phyloP scores from a whole-genome alignment of 2,113 vertebrate species.

The Mandrillus leucophaeus region DNA sequence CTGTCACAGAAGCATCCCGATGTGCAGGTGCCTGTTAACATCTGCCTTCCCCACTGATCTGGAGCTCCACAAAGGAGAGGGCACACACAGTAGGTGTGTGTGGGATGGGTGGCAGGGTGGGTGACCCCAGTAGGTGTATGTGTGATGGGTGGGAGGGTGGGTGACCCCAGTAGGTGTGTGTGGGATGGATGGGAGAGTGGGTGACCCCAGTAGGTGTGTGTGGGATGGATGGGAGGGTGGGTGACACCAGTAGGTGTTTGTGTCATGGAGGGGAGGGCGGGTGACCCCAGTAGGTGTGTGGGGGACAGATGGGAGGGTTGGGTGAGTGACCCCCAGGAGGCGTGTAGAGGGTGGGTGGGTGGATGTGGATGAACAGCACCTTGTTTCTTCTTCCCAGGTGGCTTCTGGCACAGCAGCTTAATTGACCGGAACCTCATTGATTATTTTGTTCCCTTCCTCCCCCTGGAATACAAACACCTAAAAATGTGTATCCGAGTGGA shows the following conservation, averaged over 20 bases:
- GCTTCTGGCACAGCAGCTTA: slow-evolving; percentile 95
- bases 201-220: rapidly evolving
- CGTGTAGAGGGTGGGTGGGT: rapidly evolving
- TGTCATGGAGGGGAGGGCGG: too few species aligned
- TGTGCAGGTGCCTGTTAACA: rapidly evolving
- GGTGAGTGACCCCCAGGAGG: not conserved
- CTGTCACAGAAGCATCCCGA: rapidly evolving
- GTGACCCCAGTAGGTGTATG: rapidly evolving
- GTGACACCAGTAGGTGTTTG: rapidly evolving
- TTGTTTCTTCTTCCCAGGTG: slow-evolving; percentile 84
- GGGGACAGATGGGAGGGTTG: too few species aligned
- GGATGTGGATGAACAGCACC: not conserved
- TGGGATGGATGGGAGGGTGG: not conserved
- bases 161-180: too few species aligned
- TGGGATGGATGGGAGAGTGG: not conserved
- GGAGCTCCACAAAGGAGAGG: not conserved
- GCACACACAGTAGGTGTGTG: too few species aligned
- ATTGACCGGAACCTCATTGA: slow-evolving; percentile 97
- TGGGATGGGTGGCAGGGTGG: too few species aligned
- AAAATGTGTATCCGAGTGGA: slow-evolving; percentile 91
- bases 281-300: too few species aligned
- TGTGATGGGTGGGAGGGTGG: rapidly evolving
- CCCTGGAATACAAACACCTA: slow-evolving; percentile 94
- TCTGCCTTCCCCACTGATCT: rapidly evolving
- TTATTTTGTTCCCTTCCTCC: slow-evolving; percentile 95